Evolutionary conservation across 2,888 invertebrate genomes (phyloP).

Genomic region (Prosapia bicincta): DNA sequence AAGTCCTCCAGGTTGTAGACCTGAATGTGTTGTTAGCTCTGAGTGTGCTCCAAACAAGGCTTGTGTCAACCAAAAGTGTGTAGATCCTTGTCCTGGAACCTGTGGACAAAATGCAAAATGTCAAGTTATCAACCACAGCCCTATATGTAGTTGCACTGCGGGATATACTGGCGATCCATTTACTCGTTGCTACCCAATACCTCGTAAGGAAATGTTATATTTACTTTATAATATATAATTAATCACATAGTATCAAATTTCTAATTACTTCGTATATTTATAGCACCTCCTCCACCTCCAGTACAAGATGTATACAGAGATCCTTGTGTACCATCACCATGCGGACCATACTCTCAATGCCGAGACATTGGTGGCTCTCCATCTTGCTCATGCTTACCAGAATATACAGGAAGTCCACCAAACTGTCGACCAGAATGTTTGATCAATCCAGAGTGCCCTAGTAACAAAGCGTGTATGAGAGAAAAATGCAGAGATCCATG

Average conservation of each 20-base stretch:
- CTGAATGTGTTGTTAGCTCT: conserved; percentile 73
- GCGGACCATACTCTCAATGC: conserved; percentile 53
- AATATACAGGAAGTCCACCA: conserved; percentile 72
- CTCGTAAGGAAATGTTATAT: conserved; percentile 15
- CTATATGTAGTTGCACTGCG: conserved; percentile 46
- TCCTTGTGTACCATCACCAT: conserved; percentile 46
- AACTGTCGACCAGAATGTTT: conserved; percentile 74
- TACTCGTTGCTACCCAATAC: conserved; percentile 40
- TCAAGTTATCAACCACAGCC: conserved; percentile 46
- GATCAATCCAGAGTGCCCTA: conserved; percentile 51
- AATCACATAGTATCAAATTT: too few species aligned
- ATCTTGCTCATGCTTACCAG: conserved; percentile 64
- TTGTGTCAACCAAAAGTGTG: conserved; percentile 48
- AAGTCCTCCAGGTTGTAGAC: conserved; percentile 76
- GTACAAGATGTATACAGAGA: conserved; percentile 43
- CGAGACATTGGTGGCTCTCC: conserved; percentile 36
- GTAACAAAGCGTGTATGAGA: conserved; percentile 50
- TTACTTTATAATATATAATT: too few species aligned
- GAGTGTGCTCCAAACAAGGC: conserved; percentile 60
- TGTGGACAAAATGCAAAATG: conserved; percentile 46
- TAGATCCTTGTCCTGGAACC: conserved; percentile 44
- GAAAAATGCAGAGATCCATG: conserved; percentile 52
- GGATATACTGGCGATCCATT: conserved; percentile 48
- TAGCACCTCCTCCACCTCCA: conserved; percentile 23
- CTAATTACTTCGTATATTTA: too few species aligned